These are phyloP conservation scores for Lophius piscatorius DNA, from an alignment of 2,113 vertebrate species.

Conservation along the genomic window DNA sequence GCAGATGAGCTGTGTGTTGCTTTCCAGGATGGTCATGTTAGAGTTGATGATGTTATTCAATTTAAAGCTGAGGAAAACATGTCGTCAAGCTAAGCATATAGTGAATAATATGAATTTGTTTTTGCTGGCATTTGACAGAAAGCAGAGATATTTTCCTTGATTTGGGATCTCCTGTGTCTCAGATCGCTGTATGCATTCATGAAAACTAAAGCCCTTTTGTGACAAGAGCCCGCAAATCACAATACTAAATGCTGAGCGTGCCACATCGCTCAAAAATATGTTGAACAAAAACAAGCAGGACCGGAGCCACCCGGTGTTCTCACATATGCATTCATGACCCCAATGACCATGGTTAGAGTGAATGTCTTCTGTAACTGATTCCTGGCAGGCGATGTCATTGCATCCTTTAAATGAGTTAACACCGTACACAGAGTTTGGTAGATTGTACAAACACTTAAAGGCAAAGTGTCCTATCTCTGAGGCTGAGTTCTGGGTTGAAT, in stretches of 20 bases:
- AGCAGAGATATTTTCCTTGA: slow-evolving; percentile 34
- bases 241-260: slow-evolving; percentile 38
- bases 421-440: slow-evolving; percentile 53
- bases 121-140: slow-evolving; percentile 47
- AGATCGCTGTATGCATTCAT: slow-evolving; percentile 60
- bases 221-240: slow-evolving; percentile 59
- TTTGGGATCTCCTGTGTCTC: slow-evolving; percentile 43
- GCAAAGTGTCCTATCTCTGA: slow-evolving; percentile 72
- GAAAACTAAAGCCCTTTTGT: slow-evolving; percentile 73
- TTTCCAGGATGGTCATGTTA: slow-evolving; percentile 31
- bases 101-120: slow-evolving; percentile 35
- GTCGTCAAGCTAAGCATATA: slow-evolving; percentile 25
- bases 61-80: slow-evolving; percentile 18
- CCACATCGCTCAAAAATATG: neutral
- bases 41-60: slow-evolving; percentile 1
- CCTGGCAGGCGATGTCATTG: slow-evolving; percentile 20
- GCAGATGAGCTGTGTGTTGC: slow-evolving; percentile 12
- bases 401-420: slow-evolving; percentile 48
- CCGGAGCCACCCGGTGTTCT: slow-evolving; percentile 14
- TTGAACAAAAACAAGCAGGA: slow-evolving; percentile 39
- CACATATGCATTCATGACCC: slow-evolving; percentile 15
- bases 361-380: slow-evolving; percentile 15
- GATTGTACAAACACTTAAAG: slow-evolving; percentile 75
- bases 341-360: slow-evolving; percentile 8
- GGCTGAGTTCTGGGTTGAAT: slow-evolving; percentile 62